Evolutionary conservation across 2,888 invertebrate species (phyloP), one percentile per base, ranked within the genome.

Genomic region (Drosophila longiperda): DNA sequence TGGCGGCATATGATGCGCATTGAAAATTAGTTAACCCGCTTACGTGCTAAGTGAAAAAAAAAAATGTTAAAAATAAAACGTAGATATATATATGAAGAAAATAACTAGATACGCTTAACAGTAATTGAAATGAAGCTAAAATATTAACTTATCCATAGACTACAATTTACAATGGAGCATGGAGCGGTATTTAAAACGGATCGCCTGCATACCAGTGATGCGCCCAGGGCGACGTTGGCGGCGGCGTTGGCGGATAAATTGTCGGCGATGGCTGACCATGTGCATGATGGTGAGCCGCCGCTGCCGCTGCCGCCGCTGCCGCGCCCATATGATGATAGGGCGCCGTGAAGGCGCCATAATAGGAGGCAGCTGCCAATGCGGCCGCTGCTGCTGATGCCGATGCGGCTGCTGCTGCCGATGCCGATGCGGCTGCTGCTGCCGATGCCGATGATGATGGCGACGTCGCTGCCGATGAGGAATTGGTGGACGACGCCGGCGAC

Each of bases 121-220:
- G 32, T 54, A 42, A 17, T 23, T 42, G 6, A 34, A 57, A 61
- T 52, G 29, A 58, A 54, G 49, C 55, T 59, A 65, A 78, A 75
- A 75, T n/a, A 74, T 73, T 75, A 67, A 63, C 67, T 66, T 68
- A 68, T 45, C 38, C 29, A 49, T 76, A 82, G 53, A 61, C 64
- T 71, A 65, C 53, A 80, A 72, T 65, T 42, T 78, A 81, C 81
- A 73, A 33, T 42, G 48, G 57, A 57, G 60, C 52, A 23, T 48
- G 7, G 23, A 50, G 48, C 57, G 32, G 40, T 49, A 49, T 38
- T 26, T 83, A 93, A 73, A 93, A 92, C 11, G 93, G 91, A 73
- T 93, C 93, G 34, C 92, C 93, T 50, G 92, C 87, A 82, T 93
- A 93, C 93, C 93, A 93, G 23, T 93, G 93, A 92, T 93, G 93